Conservation (phyloP, 2,888 invertebrate genomes). For the Reticulitermes lucifugus region DNA sequence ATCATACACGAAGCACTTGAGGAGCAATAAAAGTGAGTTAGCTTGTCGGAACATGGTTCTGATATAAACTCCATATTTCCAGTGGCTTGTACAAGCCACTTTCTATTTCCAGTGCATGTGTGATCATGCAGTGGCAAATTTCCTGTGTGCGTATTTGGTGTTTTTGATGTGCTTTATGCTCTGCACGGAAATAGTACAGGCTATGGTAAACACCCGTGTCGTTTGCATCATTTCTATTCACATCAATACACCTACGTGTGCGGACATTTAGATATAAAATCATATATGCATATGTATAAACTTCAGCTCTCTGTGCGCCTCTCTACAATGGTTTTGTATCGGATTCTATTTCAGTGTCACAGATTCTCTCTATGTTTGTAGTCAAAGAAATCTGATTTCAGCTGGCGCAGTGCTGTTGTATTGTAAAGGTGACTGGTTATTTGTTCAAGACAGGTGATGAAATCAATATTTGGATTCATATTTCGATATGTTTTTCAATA, state of each 20-base stretch:
- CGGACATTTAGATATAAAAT: not conserved
- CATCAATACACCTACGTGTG: not conserved
- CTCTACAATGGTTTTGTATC: not conserved
- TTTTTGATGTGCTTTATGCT: not conserved
- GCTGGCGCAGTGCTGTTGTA: not conserved
- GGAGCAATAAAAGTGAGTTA: not conserved
- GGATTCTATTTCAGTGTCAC: not conserved
- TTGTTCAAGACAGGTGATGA: no score
- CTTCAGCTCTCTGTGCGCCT: not conserved
- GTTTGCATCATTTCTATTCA: not conserved
- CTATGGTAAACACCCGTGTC: not conserved
- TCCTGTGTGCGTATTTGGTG: not conserved
- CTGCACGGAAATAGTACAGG: not conserved
- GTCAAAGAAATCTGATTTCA: constrained; percentile 4
- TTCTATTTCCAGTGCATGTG: not conserved
- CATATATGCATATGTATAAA: not conserved
- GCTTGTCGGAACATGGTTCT: not conserved
- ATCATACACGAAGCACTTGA: not conserved
- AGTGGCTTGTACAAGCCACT: not conserved
- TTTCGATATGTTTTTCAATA: no score
- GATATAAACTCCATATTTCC: not conserved
- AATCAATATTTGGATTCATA: no score
- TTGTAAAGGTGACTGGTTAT: not conserved
- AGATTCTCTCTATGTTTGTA: not conserved
- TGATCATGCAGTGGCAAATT: not conserved